Evolutionary conservation across 2,888 invertebrate species (phyloP), one percentile per base, ranked within the genome.

Genomic region (Athalia circularis): DNA sequence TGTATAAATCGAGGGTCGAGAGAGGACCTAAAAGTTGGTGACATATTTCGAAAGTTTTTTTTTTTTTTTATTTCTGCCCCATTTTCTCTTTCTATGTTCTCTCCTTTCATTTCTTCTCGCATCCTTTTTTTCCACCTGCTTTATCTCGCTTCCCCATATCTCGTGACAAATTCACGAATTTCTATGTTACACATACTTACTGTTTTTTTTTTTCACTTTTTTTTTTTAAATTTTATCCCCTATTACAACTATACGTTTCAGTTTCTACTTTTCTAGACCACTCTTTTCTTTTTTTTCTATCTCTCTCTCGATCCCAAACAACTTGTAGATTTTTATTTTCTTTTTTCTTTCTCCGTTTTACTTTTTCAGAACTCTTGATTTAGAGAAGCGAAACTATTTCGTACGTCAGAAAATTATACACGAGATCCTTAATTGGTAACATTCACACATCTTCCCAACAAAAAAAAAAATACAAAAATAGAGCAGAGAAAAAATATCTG

Each of bases 1-100:
- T 72, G 72, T 59, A 72, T 72, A 59, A 72, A 72, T 72, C 72
- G 72, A 72, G 72, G 72, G 72, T 72, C 72, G 59, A 29, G 52
- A n/a, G 72, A 48, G 45, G 72, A 72, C 72, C 72, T 43, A 59
- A 72, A 72, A 72, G 72, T 72, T 72, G 72, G 72, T 57, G 47
- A 72, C 57, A 72, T 72, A 72, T 72, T 59, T 59, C 13, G 59
- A n/a, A 72, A 72, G 13, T 67, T 72, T 48, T 59, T 47, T 15
- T 47, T 29, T 72, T 59, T 72, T 59, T 59, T 47, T n/a, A n/a
- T n/a, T n/a, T n/a, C n/a, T 29, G 29, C 29, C 29, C 29, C 29
- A n/a, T 29, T 29, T 29, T 29, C 29, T 29, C 29, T 29, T 29
- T 29, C 29, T 29, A 29, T 29, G 0, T 29, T 29, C 29, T 29